Evolutionary conservation across 2,888 invertebrate species (phyloP), one percentile per base, ranked within the genome.

Genomic region (Zeuzera pyrina): DNA sequence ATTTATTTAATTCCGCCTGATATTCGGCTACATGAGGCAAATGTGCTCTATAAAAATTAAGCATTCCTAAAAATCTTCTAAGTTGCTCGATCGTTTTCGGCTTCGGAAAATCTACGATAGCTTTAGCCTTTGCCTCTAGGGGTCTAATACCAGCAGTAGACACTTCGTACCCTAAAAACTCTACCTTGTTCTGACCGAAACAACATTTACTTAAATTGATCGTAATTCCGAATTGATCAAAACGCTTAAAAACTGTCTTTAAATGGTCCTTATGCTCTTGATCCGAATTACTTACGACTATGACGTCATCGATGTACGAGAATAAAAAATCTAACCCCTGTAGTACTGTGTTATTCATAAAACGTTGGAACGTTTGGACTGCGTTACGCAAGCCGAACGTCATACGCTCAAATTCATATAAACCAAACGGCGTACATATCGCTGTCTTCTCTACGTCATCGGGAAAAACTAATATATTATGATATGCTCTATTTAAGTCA

Each of bases 331-430:
- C 25, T 14, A 36, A 14, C 6, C 41, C 43, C 26, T 30, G 7
- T 10, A 41, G 30, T 2, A 42, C 38, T 19, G 38, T 29, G 32
- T 43, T 23, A n/a, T n/a, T n/a, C 27, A 56, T 47, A 25, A 41
- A 46, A 5, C 40, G 28, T 32, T 63, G 62, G 36, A 45, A 63
- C 1, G 63, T 55, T 33, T 61, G 57, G 0, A 44, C 49, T 0
- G 63, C 57, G 31, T 62, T 62, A 0, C 51, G 36, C 3, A 67
- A 36, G 1, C 60, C 65, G 24, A 57, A 61, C 2, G 53, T 43
- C 60, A 67, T 61, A 10, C 38, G 14, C 1, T 36, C 12, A 16
- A 48, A 63, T 32, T 67, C 63, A 28, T 63, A 40, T 51, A 65
- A 3, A 2, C 47, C 42, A 12, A 50, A 42, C 3, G 39, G 34